Base-by-base conservation (phyloP, 2,797 vertebrate genomes). In the Poeciliopsis gracilis region DNA sequence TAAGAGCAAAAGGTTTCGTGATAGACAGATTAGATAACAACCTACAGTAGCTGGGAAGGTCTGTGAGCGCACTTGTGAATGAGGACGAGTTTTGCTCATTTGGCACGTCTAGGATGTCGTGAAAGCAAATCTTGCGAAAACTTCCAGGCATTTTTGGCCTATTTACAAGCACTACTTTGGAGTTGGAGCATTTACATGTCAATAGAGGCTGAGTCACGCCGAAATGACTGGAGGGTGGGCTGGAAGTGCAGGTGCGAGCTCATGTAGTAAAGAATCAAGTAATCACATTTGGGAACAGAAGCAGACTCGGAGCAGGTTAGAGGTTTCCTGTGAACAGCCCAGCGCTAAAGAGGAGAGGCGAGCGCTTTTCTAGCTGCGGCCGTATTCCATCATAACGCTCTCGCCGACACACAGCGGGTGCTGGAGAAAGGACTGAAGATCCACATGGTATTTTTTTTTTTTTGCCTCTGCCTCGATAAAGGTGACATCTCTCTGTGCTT, bases 171-270 rank as follows among this genome's bases (percentile, higher is more conserved):
- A 41, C 82, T 86, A 88, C 73, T 81, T 69, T 53, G 73, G 72
- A 79, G 11, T 77, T 75, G 49, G 49, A 8, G 72, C 46, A 89
- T 93, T 90, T 83, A 82, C 90, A 93, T 94, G 90, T 89, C 82
- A 89, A 86, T 88, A 82, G 72, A 82, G 72, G 38, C 72, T 12
- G 25, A 81, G 76, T 80, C 67, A 61, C 81, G 79, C 61, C 74
- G 75, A 88, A 82, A 86, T 84, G 36, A 86, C 80, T 84, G 84
- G 73, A 77, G 80, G 81, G 55, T 57, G 33, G 75, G 82, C 77
- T 82, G 77, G 76, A 73, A 80, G 75, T 75, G 81, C 76, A 84
- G 77, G n/a, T 78, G 86, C 86, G 78, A 72, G 77, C 73, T 81
- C 16, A 33, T 57, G 78, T 82, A 83, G 81, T 86, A 75, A 88